A percentile compares a stretch with the other conserved stretches of the same genome.
These are phyloP conservation scores for Ophraella communa DNA, from an alignment of 2,888 invertebrate genomes.

Conservation along the genomic window DNA sequence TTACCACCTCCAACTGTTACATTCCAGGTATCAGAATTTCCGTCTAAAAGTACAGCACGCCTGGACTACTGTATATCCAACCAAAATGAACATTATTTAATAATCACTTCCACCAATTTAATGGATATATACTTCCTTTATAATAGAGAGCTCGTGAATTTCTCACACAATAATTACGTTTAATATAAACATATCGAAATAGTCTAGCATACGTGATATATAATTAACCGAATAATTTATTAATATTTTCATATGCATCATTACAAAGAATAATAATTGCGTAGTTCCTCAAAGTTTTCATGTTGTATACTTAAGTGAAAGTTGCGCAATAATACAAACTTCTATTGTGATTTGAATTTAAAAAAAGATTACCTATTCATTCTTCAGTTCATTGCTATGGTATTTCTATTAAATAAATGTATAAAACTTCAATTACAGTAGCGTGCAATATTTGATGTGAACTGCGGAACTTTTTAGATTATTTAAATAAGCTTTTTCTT, in stretches of 20 bases:
- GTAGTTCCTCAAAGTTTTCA: not conserved
- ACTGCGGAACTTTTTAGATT: too few species aligned
- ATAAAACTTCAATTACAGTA: not conserved
- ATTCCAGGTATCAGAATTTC: too few species aligned
- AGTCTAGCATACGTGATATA: not conserved
- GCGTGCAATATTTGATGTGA: not conserved
- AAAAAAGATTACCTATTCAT: not conserved
- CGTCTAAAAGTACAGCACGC: too few species aligned
- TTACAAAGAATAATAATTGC: not conserved
- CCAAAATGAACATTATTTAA: too few species aligned
- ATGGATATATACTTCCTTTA: too few species aligned
- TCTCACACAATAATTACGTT: not conserved
- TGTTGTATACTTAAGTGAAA: not conserved
- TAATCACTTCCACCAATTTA: too few species aligned
- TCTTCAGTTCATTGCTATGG: not conserved
- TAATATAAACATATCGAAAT: not conserved
- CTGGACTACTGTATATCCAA: too few species aligned
- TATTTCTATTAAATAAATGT: not conserved
- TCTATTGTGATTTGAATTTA: not conserved
- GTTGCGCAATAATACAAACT: not conserved
- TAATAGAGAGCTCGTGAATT: too few species aligned
- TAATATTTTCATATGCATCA: not conserved
- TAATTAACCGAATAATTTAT: not conserved
- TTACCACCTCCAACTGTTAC: too few species aligned
- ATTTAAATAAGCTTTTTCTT: too few species aligned